Percentiles rank a stretch among this genome's conserved stretches.
phyloP scores from a whole-genome alignment of 2,888 invertebrate genomes.

The Ferrisia virgata region DNA sequence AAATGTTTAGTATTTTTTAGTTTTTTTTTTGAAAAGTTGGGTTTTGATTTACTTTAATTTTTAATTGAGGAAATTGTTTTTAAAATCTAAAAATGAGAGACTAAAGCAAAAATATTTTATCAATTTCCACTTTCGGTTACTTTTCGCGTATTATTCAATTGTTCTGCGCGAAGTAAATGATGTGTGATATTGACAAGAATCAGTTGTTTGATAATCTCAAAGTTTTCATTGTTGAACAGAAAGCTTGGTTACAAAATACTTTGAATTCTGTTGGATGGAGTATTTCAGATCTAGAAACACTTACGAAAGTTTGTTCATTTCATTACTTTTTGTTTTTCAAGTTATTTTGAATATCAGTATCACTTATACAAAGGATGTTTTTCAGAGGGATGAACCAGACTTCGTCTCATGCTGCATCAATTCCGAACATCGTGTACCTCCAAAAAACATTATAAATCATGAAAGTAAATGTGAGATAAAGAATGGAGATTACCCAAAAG shows the following conservation, averaged over 20 bases:
- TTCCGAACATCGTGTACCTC: conserved; percentile 55
- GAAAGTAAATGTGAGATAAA: conserved; percentile 56
- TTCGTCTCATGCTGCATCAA: conserved; percentile 53
- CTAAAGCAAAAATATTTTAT: too few relatives aligned
- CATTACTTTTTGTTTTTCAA: neutral
- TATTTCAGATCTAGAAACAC: neutral
- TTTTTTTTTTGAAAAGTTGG: too few relatives aligned
- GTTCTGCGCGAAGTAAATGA: neutral
- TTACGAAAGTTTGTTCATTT: neutral
- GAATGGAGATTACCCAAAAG: conserved; percentile 54
- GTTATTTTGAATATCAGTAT: too few relatives aligned
- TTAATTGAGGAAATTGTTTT: too few relatives aligned
- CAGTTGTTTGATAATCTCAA: neutral
- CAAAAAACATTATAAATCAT: conserved; percentile 54
- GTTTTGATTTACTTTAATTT: too few relatives aligned
- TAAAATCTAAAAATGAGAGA: too few relatives aligned
- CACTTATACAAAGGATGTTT: neutral
- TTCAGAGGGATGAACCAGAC: neutral
- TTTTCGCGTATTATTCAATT: too few relatives aligned
- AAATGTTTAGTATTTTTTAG: too few relatives aligned
- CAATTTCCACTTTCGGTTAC: too few relatives aligned
- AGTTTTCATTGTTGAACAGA: conserved; percentile 21
- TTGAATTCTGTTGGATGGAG: conserved; percentile 28
- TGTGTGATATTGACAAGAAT: neutral
- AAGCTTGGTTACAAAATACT: conserved; percentile 6